phyloP scores from a whole-genome alignment of 2,888 invertebrate species.

The Phlogophora meticulosa region DNA sequence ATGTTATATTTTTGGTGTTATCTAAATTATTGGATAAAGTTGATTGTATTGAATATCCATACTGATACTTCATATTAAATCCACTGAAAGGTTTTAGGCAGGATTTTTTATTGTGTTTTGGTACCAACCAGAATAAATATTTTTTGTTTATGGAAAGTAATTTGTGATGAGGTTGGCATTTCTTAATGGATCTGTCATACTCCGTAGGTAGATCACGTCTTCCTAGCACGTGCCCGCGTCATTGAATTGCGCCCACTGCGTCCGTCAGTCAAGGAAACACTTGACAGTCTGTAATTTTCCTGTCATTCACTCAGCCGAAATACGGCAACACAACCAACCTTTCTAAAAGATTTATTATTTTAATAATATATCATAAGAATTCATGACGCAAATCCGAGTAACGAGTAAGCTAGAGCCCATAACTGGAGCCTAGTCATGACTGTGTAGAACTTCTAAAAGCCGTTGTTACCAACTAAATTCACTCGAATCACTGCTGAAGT shows the following conservation, averaged over 20 bases:
- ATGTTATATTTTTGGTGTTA: slow-evolving; percentile 55
- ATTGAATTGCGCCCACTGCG: slow-evolving; percentile 1
- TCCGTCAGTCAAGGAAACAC: not conserved
- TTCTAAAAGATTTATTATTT: too few species aligned
- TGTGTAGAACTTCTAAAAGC: slow-evolving; percentile 22
- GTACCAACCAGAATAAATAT: not conserved
- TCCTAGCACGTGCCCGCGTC: not conserved
- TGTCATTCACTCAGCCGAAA: not conserved
- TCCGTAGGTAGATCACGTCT: not conserved
- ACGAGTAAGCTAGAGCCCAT: not conserved
- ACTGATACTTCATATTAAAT: slow-evolving; percentile 17
- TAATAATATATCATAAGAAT: too few species aligned
- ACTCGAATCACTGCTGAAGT: slow-evolving; percentile 26
- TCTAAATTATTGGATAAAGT: slow-evolving; percentile 48
- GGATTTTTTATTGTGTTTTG: slow-evolving; percentile 6
- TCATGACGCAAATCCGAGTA: too few species aligned
- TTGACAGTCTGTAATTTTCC: not conserved
- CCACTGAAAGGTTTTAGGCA: slow-evolving; percentile 6
- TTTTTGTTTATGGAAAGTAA: not conserved
- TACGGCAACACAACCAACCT: too few species aligned
- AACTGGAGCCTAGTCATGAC: slow-evolving; percentile 4
- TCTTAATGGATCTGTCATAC: not conserved
- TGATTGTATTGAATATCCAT: slow-evolving; percentile 20
- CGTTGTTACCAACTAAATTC: slow-evolving; percentile 31
- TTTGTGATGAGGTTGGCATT: not conserved